phyloP scores from a whole-genome alignment of 2,113 vertebrate genomes.

The Oreochromis spilurus region DNA sequence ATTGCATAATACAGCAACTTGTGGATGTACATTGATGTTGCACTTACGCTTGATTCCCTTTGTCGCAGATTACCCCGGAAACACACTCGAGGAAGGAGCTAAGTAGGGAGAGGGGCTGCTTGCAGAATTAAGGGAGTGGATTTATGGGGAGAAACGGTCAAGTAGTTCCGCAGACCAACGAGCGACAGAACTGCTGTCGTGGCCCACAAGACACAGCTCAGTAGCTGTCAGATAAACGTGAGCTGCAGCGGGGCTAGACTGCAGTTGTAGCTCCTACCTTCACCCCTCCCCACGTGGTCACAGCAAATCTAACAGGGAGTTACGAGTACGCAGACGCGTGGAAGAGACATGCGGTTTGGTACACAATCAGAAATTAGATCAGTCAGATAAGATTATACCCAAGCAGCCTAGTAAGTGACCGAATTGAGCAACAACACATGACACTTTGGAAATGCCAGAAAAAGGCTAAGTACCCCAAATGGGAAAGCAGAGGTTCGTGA shows the following conservation, averaged over 20 bases:
- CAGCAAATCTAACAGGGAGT: not conserved
- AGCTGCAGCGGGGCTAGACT: not conserved
- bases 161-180: not conserved
- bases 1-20: not conserved
- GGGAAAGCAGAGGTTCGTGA: not conserved
- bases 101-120: not conserved
- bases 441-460: not conserved
- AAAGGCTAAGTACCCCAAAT: not conserved
- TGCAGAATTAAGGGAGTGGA: not conserved
- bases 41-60: constrained; percentile 12
- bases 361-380: not conserved
- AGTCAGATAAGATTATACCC: not conserved
- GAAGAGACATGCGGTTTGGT: not conserved
- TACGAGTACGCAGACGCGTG: not conserved
- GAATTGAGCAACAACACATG: not conserved
- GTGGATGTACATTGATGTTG: not conserved
- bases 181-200: not conserved
- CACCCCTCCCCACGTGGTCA: not conserved
- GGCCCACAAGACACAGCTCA: not conserved
- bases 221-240: not conserved
- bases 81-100: not conserved
- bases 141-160: not conserved
- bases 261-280: not conserved
- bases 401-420: not conserved
- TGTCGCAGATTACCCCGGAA: not conserved